Conservation (phyloP, 2,113 vertebrate species). For the Zosterops hypoxanthus region DNA sequence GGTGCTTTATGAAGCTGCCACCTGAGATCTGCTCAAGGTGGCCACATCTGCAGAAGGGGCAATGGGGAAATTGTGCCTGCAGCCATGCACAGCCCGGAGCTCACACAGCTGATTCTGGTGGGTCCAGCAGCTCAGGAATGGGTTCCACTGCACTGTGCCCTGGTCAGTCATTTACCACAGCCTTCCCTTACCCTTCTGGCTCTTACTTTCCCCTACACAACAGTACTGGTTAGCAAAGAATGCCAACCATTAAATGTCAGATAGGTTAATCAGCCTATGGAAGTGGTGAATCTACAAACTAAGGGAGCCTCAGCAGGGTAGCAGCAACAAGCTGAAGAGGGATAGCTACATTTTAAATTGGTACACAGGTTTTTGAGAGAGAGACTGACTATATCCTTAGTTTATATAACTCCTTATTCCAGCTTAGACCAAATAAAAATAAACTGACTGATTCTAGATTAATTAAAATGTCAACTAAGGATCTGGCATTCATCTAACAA, state of each 20-base stretch:
- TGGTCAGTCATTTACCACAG: not conserved
- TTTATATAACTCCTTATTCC: not conserved
- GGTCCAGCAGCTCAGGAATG: not conserved
- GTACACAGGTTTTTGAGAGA: not conserved
- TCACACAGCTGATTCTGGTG: not conserved
- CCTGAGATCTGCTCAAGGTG: not conserved
- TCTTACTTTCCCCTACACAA: not conserved
- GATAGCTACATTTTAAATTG: not conserved
- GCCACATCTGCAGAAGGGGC: not conserved
- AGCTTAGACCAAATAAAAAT: not conserved
- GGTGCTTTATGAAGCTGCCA: not conserved
- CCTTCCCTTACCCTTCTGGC: not conserved
- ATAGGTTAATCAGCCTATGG: not conserved
- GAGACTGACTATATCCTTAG: not conserved
- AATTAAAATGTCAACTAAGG: not conserved
- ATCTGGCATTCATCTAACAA: not conserved
- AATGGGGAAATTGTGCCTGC: rapidly evolving
- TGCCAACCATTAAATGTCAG: not conserved
- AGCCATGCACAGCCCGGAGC: not conserved
- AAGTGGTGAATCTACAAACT: not conserved
- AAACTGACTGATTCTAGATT: not conserved
- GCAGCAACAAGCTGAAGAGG: not conserved
- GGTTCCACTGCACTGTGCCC: not conserved
- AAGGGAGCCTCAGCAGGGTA: not conserved
- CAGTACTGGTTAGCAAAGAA: not conserved